A percentile compares a stretch with the other conserved stretches of the same genome.
These are phyloP conservation scores for Siniperca chuatsi DNA, from an alignment of 2,113 vertebrate genomes.

Conservation along the genomic window DNA sequence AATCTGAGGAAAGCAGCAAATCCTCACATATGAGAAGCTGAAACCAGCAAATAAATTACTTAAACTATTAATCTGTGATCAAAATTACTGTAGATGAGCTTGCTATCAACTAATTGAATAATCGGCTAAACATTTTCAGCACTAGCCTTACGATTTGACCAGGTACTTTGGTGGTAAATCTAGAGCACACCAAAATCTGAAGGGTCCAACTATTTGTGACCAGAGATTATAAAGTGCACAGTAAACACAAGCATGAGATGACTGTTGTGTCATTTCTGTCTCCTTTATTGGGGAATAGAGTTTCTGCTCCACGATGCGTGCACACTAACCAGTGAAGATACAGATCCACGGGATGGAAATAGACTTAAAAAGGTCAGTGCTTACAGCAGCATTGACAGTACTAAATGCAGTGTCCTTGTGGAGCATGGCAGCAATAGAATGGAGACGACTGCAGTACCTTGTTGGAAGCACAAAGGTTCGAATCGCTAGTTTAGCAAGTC, in stretches of 20 bases:
- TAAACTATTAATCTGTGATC: neutral
- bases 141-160: neutral
- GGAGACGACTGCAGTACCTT: slow-evolving; percentile 20
- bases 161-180: slow-evolving; percentile 7
- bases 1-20: neutral
- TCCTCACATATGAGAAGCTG: neutral
- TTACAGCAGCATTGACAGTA: slow-evolving; percentile 60
- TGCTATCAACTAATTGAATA: neutral
- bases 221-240: slow-evolving; percentile 25
- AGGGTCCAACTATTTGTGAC: slow-evolving; percentile 12
- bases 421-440: slow-evolving; percentile 49
- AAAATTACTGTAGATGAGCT: neutral
- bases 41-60: neutral
- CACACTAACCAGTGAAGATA: slow-evolving; percentile 53
- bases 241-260: slow-evolving; percentile 32
- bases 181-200: neutral
- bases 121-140: neutral
- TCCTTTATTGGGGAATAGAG: slow-evolving; percentile 37
- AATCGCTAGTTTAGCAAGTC: slow-evolving; percentile 14
- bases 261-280: slow-evolving; percentile 23
- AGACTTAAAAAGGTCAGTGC: slow-evolving; percentile 73
- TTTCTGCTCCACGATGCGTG: slow-evolving; percentile 43
- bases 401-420: slow-evolving; percentile 65
- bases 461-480: slow-evolving; percentile 12
- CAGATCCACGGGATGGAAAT: slow-evolving; percentile 61